Percentiles rank a stretch among this genome's conserved stretches.
Evolutionary conservation across 2,888 invertebrate genomes (phyloP).

Genomic region (Tipula helvola): DNA sequence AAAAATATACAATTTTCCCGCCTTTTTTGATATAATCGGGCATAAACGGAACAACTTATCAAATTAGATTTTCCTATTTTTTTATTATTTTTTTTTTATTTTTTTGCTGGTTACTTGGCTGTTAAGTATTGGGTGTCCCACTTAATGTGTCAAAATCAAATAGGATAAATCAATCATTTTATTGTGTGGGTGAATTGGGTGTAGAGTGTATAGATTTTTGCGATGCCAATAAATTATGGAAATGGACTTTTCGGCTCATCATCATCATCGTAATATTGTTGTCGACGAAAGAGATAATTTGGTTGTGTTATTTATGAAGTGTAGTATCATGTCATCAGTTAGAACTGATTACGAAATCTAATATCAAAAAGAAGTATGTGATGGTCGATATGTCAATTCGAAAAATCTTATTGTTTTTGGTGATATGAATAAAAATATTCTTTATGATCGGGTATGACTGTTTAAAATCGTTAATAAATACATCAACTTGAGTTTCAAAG

Average conservation of each 20-base stretch:
- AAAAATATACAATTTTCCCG: not conserved
- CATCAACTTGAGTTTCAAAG: too few species aligned
- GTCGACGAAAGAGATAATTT: not conserved
- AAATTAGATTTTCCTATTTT: not conserved
- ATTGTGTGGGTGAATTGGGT: not conserved
- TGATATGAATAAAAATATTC: too few species aligned
- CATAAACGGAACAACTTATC: not conserved
- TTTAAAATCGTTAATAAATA: too few species aligned
- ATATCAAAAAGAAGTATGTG: too few species aligned
- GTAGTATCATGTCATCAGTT: not conserved
- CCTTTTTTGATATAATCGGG: not conserved
- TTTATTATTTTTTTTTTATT: not conserved
- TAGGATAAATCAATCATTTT: not conserved
- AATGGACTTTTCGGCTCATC: not conserved
- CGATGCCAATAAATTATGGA: not conserved
- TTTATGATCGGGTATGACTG: too few species aligned
- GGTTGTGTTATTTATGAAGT: not conserved
- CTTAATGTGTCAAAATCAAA: not conserved
- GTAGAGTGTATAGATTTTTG: not conserved
- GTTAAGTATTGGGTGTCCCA: not conserved
- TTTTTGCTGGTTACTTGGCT: not conserved
- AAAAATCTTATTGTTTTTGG: too few species aligned
- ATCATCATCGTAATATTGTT: not conserved
- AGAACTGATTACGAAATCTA: too few species aligned
- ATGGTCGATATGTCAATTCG: too few species aligned